Base-by-base conservation (phyloP, 2,113 vertebrate species). In the Seriola aureovittata region DNA sequence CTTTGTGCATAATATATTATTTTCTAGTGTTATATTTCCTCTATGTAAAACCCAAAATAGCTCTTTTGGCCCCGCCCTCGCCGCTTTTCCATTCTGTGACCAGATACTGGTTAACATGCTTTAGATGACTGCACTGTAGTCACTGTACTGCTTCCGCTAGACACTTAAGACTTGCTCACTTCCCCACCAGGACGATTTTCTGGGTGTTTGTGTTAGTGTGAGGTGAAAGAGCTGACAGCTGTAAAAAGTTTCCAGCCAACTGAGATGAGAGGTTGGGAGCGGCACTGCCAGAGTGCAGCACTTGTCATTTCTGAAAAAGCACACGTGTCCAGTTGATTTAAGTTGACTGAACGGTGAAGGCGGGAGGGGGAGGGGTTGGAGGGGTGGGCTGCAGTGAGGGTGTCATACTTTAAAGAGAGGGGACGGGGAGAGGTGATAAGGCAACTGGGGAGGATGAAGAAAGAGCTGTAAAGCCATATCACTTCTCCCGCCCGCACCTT, bases 261-360 rank as follows among this genome's bases (percentile, higher is more conserved):
- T 71, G 79, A 83, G 85, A 85, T 83, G 78, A 87, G 81, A 81
- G 82, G 71, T 86, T 78, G 78, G 85, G 68, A 88, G 89, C 68
- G 55, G 74, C 75, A 78, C 82, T 86, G 87, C 80, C 84, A 88
- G 85, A 91, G 89, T 79, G 91, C 84, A 88, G 85, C 87, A 80
- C 88, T 93, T 91, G 87, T 93, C 88, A 91, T 92, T 91, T 85
- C 81, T 91, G 79, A 87, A 89, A 81, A 91, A 91, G 84, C 84
- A 60, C 71, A 78, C 59, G n/a, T 84, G 84, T 91, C 88, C 73
- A 65, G 25, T 91, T 89, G 85, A 91, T 89, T 92, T 90, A 92
- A 84, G 85, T 78, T 86, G 88, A 91, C 81, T 88, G 85, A 93
- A 82, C n/a, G 40, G 71, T 77, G 74, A 81, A 85, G 70, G 58